Conservation (phyloP, 92 coral and sea anemone genomes). For the Zoanthus gigantus region DNA sequence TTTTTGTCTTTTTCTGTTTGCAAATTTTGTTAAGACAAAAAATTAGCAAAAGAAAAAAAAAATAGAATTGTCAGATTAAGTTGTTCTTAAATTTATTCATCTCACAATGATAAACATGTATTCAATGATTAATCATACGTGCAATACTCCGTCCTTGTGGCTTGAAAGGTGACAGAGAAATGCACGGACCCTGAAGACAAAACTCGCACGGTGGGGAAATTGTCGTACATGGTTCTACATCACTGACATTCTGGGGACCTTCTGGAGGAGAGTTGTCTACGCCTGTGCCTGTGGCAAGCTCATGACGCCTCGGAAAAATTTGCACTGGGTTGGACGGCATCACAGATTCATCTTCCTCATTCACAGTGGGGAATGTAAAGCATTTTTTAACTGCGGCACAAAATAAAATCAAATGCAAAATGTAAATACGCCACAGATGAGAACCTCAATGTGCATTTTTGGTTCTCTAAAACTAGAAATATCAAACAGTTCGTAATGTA, state of each 20-base stretch:
- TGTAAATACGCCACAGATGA: not conserved
- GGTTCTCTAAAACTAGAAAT: not conserved
- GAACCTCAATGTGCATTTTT: not conserved
- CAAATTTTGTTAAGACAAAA: too few relatives aligned
- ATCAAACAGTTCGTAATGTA: not conserved
- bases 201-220: not conserved
- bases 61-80: too few relatives aligned
- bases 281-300: not conserved
- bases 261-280: not conserved
- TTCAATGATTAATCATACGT: not conserved
- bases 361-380: not conserved
- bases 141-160: conserved; percentile 21
- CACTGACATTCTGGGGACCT: not conserved
- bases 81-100: too few relatives aligned
- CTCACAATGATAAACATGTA: too few relatives aligned
- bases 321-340: not conserved
- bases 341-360: not conserved
- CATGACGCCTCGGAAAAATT: not conserved
- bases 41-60: too few relatives aligned
- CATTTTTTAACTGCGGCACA: not conserved
- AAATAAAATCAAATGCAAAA: not conserved
- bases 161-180: not conserved
- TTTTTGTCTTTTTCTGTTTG: too few relatives aligned
- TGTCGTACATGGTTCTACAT: not conserved
- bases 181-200: conserved; percentile 20